A percentile compares a stretch with the other conserved stretches of the same genome.
Conservation (phyloP, 2,888 invertebrate species). For the Mactromeris polynyma region DNA sequence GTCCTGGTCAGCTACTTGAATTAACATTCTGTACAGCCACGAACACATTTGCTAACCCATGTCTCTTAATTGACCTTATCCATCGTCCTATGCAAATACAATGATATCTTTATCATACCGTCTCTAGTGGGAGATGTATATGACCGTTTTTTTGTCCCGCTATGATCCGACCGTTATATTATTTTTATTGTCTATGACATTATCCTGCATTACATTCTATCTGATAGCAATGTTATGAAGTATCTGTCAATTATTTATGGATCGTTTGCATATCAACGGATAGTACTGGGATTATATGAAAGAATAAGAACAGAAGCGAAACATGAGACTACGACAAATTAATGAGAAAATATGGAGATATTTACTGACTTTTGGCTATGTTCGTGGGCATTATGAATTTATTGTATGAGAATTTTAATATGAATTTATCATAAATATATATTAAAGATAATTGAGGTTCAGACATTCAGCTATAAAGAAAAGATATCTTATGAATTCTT, state of each 20-base stretch:
- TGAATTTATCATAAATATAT: neutral
- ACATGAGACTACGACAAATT: neutral
- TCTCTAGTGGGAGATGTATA: neutral
- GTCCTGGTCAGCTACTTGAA: neutral
- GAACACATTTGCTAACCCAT: neutral
- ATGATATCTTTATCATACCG: neutral
- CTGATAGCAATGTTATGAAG: neutral
- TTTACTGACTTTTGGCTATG: neutral
- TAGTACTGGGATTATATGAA: neutral
- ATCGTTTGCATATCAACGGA: neutral
- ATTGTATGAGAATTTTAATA: neutral
- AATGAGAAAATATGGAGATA: neutral
- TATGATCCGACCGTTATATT: neutral
- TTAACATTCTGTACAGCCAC: neutral
- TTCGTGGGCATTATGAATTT: neutral
- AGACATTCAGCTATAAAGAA: neutral
- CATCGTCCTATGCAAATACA: neutral
- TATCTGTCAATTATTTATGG: neutral
- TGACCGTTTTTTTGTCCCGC: neutral
- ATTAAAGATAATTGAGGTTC: slow-evolving; percentile 6
- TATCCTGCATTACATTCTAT: neutral
- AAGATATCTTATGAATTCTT: neutral
- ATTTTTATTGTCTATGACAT: neutral
- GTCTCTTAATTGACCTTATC: neutral
- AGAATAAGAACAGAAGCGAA: neutral